These are phyloP conservation scores for Orthonevra nobilis DNA, from an alignment of 2,888 invertebrate species.

Conservation along the genomic window DNA sequence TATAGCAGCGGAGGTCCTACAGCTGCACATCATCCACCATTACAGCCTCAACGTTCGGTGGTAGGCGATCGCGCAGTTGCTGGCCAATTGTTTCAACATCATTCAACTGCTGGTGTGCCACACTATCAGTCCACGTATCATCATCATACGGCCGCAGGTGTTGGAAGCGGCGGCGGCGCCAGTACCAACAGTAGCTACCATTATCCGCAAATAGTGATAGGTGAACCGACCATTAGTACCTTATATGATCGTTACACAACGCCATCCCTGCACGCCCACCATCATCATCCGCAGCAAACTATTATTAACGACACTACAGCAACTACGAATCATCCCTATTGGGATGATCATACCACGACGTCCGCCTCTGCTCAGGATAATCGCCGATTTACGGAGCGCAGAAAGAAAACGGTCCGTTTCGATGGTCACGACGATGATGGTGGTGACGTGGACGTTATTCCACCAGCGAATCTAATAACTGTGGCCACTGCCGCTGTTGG, in stretches of 20 bases:
- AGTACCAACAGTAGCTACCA: slow-evolving; percentile 78
- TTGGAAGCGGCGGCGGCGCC: slow-evolving; percentile 32
- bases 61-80: slow-evolving; percentile 57
- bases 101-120: slow-evolving; percentile 17
- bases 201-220: slow-evolving; percentile 81
- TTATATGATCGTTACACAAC: slow-evolving; percentile 75
- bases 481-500: slow-evolving; percentile 78
- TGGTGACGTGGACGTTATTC: slow-evolving; percentile 70
- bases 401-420: slow-evolving; percentile 96
- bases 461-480: slow-evolving; percentile 77
- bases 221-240: slow-evolving; percentile 72
- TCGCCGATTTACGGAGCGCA: slow-evolving; percentile 91
- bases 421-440: slow-evolving; percentile 84
- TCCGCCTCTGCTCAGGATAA: slow-evolving; percentile 82
- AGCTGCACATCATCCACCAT: slow-evolving; percentile 69
- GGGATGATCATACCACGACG: slow-evolving; percentile 75
- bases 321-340: slow-evolving; percentile 72
- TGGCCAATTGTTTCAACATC: slow-evolving; percentile 52
- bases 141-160: slow-evolving; percentile 75
- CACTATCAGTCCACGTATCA: slow-evolving; percentile 77
- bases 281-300: slow-evolving; percentile 47
- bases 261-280: slow-evolving; percentile 36
- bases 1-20: slow-evolving; percentile 74
- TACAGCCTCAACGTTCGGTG: slow-evolving; percentile 60
- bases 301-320: slow-evolving; percentile 71